phyloP scores from a whole-genome alignment of 2,797 vertebrate genomes.

The Dicrostonyx torquatus region DNA sequence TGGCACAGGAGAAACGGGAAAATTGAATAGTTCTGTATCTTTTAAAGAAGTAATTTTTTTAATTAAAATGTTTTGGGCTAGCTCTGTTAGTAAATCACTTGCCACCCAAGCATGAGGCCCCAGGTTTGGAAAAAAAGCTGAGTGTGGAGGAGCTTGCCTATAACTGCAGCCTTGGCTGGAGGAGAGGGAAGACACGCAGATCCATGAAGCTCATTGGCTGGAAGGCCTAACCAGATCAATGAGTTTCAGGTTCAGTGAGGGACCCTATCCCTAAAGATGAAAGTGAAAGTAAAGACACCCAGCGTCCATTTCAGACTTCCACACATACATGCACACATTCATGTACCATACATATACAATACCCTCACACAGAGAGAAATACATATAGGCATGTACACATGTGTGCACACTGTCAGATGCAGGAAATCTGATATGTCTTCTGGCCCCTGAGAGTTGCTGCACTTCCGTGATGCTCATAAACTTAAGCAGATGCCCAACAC shows the following conservation, averaged over 20 bases:
- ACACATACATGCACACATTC: neutral
- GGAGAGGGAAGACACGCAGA: neutral
- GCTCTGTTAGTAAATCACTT: neutral
- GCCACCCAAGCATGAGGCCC: neutral
- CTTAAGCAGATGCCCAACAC: neutral
- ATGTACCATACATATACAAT: neutral
- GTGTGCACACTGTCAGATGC: neutral
- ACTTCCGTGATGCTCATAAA: neutral
- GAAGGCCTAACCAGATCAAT: neutral
- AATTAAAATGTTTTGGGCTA: neutral
- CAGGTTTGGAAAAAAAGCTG: neutral
- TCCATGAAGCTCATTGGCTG: neutral
- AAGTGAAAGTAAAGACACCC: neutral
- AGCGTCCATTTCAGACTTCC: neutral
- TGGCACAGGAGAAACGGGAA: neutral
- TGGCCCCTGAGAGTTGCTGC: neutral
- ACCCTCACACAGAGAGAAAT: neutral
- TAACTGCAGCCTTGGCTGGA: neutral
- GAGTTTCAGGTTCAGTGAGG: neutral
- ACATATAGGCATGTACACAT: neutral
- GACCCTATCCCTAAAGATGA: neutral
- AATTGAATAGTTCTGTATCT: neutral
- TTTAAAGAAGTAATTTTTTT: neutral
- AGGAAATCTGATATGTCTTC: neutral
- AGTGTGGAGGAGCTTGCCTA: neutral